These are phyloP conservation scores for Hirudinaria manillensis DNA, from an alignment of 2,888 invertebrate genomes.

Conservation along the genomic window DNA sequence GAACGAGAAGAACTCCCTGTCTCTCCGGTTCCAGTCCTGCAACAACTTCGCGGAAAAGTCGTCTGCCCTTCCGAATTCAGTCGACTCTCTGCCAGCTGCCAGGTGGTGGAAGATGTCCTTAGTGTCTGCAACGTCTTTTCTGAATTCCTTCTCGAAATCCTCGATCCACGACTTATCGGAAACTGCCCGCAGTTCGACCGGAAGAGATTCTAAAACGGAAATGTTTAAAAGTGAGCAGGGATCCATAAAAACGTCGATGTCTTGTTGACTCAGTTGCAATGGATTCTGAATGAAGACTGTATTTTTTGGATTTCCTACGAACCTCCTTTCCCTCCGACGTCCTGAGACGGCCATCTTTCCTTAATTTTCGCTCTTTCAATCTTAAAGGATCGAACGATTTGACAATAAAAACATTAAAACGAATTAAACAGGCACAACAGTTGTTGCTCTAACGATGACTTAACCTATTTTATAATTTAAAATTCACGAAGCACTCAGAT, in stretches of 20 bases:
- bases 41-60: neutral
- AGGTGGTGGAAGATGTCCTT: slow-evolving; percentile 8
- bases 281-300: too few species aligned
- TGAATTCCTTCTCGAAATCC: neutral
- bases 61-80: neutral
- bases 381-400: neutral
- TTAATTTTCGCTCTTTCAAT: slow-evolving; percentile 11
- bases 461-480: neutral
- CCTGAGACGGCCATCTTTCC: neutral
- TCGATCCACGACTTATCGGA: too few species aligned
- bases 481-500: neutral
- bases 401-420: neutral
- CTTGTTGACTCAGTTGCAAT: too few species aligned
- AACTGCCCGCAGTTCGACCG: too few species aligned
- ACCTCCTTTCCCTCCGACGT: neutral
- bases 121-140: neutral
- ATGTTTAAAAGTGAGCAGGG: too few species aligned
- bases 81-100: neutral
- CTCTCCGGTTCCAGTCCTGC: neutral
- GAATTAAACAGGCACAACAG: too few species aligned
- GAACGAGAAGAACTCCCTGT: slow-evolving; percentile 1
- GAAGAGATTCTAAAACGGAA: too few species aligned
- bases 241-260: too few species aligned
- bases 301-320: too few species aligned
- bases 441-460: neutral